Percentiles rank a stretch among this genome's conserved stretches.
phyloP scores from a whole-genome alignment of 2,797 vertebrate genomes.

The Bucorvus abyssinicus region DNA sequence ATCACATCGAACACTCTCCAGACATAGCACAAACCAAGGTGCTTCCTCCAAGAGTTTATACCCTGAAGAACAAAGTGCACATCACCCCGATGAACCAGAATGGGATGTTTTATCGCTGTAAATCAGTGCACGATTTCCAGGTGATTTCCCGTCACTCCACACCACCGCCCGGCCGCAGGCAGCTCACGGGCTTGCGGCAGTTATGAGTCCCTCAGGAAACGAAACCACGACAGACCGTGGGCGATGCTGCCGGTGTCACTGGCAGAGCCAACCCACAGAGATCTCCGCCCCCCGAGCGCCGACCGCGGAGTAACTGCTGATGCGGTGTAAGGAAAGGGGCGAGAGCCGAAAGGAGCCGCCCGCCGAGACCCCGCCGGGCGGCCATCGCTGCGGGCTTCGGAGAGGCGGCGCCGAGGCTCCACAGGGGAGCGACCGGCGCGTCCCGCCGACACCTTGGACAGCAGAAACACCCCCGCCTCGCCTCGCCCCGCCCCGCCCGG shows the following conservation, averaged over 20 bases:
- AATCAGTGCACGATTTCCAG: background rate
- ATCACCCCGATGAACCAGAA: background rate
- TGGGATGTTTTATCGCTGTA: background rate
- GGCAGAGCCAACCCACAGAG: background rate
- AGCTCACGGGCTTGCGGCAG: background rate
- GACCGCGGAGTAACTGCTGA: too few relatives aligned
- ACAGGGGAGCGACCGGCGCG: background rate
- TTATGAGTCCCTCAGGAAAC: background rate
- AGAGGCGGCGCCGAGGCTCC: too few relatives aligned
- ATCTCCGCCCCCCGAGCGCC: background rate
- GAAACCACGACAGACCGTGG: background rate
- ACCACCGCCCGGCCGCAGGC: accelerated
- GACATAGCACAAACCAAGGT: background rate
- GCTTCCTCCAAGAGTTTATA: background rate
- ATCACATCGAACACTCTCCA: background rate
- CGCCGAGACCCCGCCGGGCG: background rate
- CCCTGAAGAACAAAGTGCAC: background rate
- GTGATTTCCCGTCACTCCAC: too few relatives aligned
- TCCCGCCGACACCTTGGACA: background rate
- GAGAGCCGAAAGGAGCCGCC: background rate
- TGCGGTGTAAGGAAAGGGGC: too few relatives aligned
- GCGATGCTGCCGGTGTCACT: background rate
- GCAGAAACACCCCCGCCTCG: background rate
- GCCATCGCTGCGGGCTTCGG: background rate
- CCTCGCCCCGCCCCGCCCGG: too few relatives aligned